Evolutionary conservation across 2,888 invertebrate species (phyloP), one percentile per base, ranked within the genome.

Genomic region (Oligia strigilis): DNA sequence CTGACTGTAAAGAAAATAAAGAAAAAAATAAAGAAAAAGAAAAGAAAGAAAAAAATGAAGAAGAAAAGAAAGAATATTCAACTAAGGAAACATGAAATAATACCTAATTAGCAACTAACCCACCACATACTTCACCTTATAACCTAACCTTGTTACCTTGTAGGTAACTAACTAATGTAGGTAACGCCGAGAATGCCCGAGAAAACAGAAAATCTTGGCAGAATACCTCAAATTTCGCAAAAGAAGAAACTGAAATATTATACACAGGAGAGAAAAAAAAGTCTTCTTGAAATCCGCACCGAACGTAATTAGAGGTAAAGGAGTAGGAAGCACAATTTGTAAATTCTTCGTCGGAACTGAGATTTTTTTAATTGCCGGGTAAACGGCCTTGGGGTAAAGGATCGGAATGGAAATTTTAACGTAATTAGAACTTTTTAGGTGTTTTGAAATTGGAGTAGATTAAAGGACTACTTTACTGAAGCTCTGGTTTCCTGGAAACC

Each of bases 291-390:
- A 82, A 72, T 70, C 70, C 70, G 23, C 79, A 66, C 62, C 66
- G 43, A 76, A 88, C 75, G 71, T 86, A 85, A 89, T 88, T 86
- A 82, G 66, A 78, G 36, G 49, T 46, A 80, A 82, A 74, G 4
- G 77, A 72, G 73, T 36, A 71, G 75, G 60, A 65, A 81, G 69
- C 69, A 80, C 19, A 76, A 76, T 76, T 82, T 64, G 19, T 77
- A 75, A 86, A 65, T 84, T 78, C 71, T 75, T 64, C 29, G 67
- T 52, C 55, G 67, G 69, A 71, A 62, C 65, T 76, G 69, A 52
- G 67, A 43, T 76, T 77, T 73, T 79, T 74, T 84, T 43, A 74
- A 85, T 84, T 72, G 74, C 29, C 40, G 19, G 17, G 23, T 58
- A 46, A 77, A 75, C 29, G 52, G n/a, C 43, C 55, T 70, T 62